Evolutionary conservation across 2,797 vertebrate genomes (phyloP).

Genomic region (Mastacembelus armatus): DNA sequence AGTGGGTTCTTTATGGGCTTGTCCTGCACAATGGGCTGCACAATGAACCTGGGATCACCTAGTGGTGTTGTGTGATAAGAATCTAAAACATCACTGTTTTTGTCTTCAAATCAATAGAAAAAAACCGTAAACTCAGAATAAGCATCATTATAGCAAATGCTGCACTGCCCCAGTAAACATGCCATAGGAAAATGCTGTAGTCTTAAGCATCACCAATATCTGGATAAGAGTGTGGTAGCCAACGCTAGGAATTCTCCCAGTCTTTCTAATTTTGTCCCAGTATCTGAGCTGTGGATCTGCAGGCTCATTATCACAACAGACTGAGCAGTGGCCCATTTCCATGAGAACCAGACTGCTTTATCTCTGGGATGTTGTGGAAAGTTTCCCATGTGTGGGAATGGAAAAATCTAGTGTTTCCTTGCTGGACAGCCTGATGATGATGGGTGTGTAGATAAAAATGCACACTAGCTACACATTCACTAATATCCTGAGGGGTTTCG

Average conservation of each 20-base stretch:
- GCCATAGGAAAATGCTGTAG: neutral
- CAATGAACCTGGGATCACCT: no score
- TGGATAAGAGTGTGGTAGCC: neutral
- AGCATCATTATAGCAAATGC: no score
- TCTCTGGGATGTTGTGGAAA: constrained; percentile 61
- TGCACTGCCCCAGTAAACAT: no score
- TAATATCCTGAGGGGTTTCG: neutral
- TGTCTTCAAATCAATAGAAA: no score
- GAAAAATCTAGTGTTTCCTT: constrained; percentile 52
- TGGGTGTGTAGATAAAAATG: constrained; percentile 16
- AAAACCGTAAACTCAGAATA: no score
- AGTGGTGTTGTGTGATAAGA: no score
- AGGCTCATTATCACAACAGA: constrained; percentile 32
- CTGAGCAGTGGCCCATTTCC: constrained; percentile 36
- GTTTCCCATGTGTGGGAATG: constrained; percentile 66
- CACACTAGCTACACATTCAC: neutral
- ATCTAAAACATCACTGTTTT: no score
- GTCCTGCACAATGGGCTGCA: no score
- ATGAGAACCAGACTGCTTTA: constrained; percentile 57
- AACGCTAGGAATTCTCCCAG: constrained; percentile 7
- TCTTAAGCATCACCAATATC: constrained; percentile 17
- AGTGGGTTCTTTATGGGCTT: no score
- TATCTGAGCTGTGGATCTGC: constrained; percentile 53
- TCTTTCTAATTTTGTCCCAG: constrained; percentile 37
- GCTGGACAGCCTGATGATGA: neutral